Base-by-base conservation (phyloP, 2,888 invertebrate genomes). In the Metallyticus violacea region DNA sequence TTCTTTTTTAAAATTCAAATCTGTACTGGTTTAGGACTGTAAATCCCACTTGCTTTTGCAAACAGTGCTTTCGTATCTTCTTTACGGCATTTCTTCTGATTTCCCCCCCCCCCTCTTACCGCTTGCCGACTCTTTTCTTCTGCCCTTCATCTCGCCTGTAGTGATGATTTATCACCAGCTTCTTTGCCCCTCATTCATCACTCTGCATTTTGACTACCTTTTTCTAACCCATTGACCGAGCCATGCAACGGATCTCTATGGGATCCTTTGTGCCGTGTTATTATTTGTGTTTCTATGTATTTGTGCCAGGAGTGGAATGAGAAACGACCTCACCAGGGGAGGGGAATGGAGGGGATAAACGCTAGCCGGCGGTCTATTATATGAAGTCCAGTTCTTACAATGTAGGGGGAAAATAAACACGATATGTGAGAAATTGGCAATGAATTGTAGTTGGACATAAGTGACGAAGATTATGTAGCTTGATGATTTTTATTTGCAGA, bases 211-310 rank as follows among this genome's bases (percentile, higher is more conserved):
- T 81, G 81, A 81, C 81, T 81, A 81, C 81, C 81, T 30, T 40
- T 81, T 81, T 30, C 81, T 81, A 81, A 30, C 81, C 81, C 30
- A 81, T 30, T 81, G 81, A 81, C 81, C 81, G 40, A 40, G 30
- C 25, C 30, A 30, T 30, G 81, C 7, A 28, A 80, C 22, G 79
- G 79, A 80, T 80, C n/a, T 80, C 25, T 30, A 81, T 29, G 30
- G 81, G 28, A 26, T 81, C 26, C 81, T 81, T 81, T 81, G 81
- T 81, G 30, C 81, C 4, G 30, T 81, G 81, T 81, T 81, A 80
- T 80, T 80, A 81, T 81, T 81, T 81, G 81, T 81, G 81, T 81
- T 81, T 30, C 81, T 81, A 78, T 78, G 78, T 78, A 78, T 78
- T 78, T 78, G 78, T 62, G 78, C 78, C 26, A 81, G 30, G 81